Evolutionary conservation across 2,113 vertebrate genomes (phyloP).

Genomic region (Larimichthys crocea): DNA sequence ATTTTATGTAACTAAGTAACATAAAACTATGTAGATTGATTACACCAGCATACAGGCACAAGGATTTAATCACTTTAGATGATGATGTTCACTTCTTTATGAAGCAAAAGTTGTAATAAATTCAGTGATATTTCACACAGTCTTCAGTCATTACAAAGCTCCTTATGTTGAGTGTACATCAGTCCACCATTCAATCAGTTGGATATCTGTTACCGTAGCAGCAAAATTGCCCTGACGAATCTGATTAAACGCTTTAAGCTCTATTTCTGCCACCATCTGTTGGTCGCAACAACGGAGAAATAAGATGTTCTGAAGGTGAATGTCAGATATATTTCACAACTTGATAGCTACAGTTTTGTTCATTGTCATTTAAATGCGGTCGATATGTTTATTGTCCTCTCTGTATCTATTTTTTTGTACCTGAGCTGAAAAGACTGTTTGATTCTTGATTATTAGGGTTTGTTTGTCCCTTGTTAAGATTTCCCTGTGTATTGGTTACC

Average conservation of each 20-base stretch:
- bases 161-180: constrained; percentile 16
- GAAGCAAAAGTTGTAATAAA: not conserved
- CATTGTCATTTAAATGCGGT: not conserved
- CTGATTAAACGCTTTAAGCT: constrained; percentile 56
- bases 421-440: constrained; percentile 54
- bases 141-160: constrained; percentile 31
- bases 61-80: constrained; percentile 17
- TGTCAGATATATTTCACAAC: constrained; percentile 23
- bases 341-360: constrained; percentile 18
- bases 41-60: constrained; percentile 15
- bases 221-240: constrained; percentile 55
- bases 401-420: constrained; percentile 44
- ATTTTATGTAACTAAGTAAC: not conserved
- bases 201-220: constrained; percentile 40
- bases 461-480: constrained; percentile 24
- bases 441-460: constrained; percentile 29
- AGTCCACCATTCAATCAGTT: constrained; percentile 42
- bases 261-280: constrained; percentile 56
- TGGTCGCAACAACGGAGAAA: constrained; percentile 28
- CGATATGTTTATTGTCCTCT: constrained; percentile 22
- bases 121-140: constrained; percentile 27
- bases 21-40: constrained; percentile 25
- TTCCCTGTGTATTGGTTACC: constrained; percentile 39
- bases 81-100: not conserved
- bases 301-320: constrained; percentile 41